Percentiles rank a stretch among this genome's conserved stretches.
Evolutionary conservation across 1,140 invertebrate genomes (phyloP).

Genomic region (Caenorhabditis tropicalis): DNA sequence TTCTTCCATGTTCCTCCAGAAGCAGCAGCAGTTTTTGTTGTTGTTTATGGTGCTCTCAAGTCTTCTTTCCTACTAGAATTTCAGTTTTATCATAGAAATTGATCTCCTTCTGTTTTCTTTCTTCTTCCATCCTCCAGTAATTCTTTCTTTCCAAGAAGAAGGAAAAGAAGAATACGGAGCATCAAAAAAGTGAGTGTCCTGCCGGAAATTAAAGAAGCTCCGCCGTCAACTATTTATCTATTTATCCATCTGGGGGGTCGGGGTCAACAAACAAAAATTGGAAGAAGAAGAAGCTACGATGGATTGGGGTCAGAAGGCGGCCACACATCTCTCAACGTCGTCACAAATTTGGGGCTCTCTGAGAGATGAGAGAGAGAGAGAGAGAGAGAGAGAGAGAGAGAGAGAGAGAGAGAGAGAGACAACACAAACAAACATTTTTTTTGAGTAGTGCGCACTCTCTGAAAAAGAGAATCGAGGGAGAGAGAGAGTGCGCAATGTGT

Average conservation of each 20-base stretch:
- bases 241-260: conserved; percentile 25
- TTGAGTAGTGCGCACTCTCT: conserved; percentile 12
- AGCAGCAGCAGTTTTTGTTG: background rate
- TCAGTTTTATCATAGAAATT: background rate
- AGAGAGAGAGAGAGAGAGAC: no score
- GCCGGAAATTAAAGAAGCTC: conserved; percentile 20
- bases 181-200: background rate
- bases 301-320: background rate
- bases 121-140: background rate
- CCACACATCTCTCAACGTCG: background rate
- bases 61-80: background rate
- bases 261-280: background rate
- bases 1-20: background rate
- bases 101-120: background rate
- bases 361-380: no score
- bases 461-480: background rate
- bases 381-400: no score
- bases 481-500: background rate
- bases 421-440: conserved; percentile 29
- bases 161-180: no score
- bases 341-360: background rate
- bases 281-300: background rate
- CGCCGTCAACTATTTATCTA: conserved; percentile 16
- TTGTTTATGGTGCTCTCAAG: background rate
- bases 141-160: background rate